These are phyloP conservation scores for Montipora cactus DNA, from an alignment of 64 coral and sea anemone species.

Conservation along the genomic window DNA sequence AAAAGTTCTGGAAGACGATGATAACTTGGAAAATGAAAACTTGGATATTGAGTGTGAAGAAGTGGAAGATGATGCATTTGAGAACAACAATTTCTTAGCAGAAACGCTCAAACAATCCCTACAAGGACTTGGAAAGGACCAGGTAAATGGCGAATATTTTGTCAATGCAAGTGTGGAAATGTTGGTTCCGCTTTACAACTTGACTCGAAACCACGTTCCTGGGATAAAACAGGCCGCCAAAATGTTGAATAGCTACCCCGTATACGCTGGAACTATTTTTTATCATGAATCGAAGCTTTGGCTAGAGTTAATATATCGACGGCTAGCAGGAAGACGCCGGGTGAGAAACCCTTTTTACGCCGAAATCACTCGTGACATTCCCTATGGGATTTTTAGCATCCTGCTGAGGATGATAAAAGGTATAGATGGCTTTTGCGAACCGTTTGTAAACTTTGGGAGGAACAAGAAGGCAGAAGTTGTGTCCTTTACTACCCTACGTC, in stretches of 20 bases:
- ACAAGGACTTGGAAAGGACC: constrained; percentile 11
- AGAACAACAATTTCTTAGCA: constrained; percentile 17
- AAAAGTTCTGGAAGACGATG: constrained; percentile 24
- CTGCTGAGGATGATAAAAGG: constrained; percentile 34
- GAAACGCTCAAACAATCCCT: constrained; percentile 36
- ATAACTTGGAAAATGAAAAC: not conserved
- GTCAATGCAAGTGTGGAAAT: constrained; percentile 16
- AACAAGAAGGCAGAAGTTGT: constrained; percentile 78
- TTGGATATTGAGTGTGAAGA: constrained; percentile 22
- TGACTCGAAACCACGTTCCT: constrained; percentile 18
- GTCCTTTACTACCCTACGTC: constrained; percentile 56
- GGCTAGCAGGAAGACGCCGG: constrained; percentile 8
- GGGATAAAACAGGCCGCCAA: not conserved
- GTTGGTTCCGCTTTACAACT: not conserved
- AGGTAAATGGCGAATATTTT: constrained; percentile 23
- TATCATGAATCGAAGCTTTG: constrained; percentile 19
- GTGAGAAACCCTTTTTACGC: constrained; percentile 66
- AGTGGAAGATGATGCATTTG: constrained; percentile 26
- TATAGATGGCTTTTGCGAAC: constrained; percentile 50
- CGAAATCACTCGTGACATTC: constrained; percentile 59
- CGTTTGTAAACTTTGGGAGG: constrained; percentile 50
- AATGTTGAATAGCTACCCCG: constrained; percentile 1
- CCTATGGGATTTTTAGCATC: constrained; percentile 54
- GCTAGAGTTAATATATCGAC: constrained; percentile 32
- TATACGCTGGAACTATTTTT: constrained; percentile 30